These are phyloP conservation scores for Amphipoea lucens DNA, from an alignment of 2,888 invertebrate species.

Conservation along the genomic window DNA sequence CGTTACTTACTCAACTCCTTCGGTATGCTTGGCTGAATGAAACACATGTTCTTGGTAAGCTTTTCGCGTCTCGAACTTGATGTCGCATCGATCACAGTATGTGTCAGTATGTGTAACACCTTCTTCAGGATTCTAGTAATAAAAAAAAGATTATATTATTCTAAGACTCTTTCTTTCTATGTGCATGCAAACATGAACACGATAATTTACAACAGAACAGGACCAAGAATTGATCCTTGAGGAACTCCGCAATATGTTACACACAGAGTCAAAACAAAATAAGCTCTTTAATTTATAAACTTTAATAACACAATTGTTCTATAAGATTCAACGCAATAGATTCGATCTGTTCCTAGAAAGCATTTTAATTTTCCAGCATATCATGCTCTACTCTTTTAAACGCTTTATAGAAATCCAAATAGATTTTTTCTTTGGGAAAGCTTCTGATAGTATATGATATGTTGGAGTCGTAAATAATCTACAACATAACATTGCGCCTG, in stretches of 20 bases:
- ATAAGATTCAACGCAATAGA: background rate
- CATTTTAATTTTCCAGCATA: background rate
- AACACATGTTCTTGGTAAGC: slow-evolving; percentile 80
- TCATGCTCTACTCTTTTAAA: slow-evolving; percentile 24
- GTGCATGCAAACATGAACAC: background rate
- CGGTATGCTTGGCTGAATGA: slow-evolving; percentile 80
- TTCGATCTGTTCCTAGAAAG: background rate
- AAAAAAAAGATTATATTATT: background rate
- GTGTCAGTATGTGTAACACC: slow-evolving; percentile 19
- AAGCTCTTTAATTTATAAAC: background rate
- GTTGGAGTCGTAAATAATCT: too few relatives aligned
- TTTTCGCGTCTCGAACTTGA: slow-evolving; percentile 76
- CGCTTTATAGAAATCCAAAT: background rate
- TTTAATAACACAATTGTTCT: background rate
- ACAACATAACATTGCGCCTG: too few relatives aligned
- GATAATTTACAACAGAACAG: background rate
- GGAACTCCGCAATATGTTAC: slow-evolving; percentile 4
- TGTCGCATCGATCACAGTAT: slow-evolving; percentile 71
- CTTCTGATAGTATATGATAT: too few relatives aligned
- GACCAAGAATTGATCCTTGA: background rate
- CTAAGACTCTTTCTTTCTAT: background rate
- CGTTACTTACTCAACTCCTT: slow-evolving; percentile 66
- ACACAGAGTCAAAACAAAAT: background rate
- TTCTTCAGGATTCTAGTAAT: slow-evolving; percentile 44
- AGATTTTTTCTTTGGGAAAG: too few relatives aligned